A percentile compares a stretch with the other conserved stretches of the same genome.
Evolutionary conservation across 2,113 vertebrate species (phyloP).

Genomic region (Furnarius figulus): DNA sequence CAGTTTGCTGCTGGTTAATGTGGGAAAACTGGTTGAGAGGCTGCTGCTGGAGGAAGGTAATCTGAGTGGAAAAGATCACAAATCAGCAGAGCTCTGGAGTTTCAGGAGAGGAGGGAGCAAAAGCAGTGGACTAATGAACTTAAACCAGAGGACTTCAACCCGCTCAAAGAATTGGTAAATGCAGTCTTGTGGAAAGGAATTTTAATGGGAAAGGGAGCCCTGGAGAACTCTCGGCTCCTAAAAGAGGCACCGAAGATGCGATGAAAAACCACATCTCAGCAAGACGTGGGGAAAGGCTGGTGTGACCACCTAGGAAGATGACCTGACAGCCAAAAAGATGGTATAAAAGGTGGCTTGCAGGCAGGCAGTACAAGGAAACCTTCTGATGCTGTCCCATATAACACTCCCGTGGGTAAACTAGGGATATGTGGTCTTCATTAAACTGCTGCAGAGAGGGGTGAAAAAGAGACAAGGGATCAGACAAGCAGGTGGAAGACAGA

Average conservation of each 20-base stretch:
- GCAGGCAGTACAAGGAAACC: background rate
- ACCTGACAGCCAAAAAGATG: background rate
- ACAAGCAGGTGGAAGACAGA: background rate
- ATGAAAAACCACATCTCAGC: background rate
- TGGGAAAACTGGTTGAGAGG: background rate
- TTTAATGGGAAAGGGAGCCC: slow-evolving; percentile 60
- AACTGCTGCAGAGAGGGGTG: background rate
- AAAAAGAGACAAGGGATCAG: background rate
- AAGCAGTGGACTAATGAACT: slow-evolving; percentile 42
- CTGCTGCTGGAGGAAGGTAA: background rate
- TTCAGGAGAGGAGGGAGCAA: background rate
- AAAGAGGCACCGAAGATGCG: background rate
- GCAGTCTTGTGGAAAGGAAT: slow-evolving; percentile 73
- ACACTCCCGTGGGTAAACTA: background rate
- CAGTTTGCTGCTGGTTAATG: background rate
- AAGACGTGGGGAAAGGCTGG: background rate
- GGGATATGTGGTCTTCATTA: background rate
- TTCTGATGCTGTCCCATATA: background rate
- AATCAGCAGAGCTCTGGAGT: background rate
- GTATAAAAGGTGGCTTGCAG: background rate
- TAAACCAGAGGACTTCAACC: slow-evolving; percentile 25
- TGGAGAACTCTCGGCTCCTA: background rate
- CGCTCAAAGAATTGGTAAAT: slow-evolving; percentile 41
- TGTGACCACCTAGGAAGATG: background rate
- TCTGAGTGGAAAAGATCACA: background rate